A percentile compares a stretch with the other conserved stretches of the same genome.
These are phyloP conservation scores for Gorsachius magnificus DNA, from an alignment of 2,797 vertebrate species.

Conservation along the genomic window DNA sequence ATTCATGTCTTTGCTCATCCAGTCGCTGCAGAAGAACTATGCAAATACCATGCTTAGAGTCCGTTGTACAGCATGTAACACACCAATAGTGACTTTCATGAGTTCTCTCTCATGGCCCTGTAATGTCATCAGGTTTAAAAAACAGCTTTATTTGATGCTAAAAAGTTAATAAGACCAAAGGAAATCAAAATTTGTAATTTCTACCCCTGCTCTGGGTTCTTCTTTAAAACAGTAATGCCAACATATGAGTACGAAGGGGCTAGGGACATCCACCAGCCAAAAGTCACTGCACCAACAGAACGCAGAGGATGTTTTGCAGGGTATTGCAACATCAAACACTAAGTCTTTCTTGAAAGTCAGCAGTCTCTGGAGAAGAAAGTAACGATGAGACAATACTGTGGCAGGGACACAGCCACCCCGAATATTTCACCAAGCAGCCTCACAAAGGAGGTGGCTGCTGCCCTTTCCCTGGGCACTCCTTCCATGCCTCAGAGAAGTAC, in stretches of 20 bases:
- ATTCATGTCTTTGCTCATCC: neutral
- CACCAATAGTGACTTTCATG: neutral
- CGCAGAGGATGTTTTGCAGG: neutral
- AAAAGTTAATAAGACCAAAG: neutral
- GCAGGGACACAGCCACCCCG: rapidly evolving
- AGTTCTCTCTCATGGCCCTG: neutral
- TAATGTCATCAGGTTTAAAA: neutral
- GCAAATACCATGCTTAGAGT: neutral
- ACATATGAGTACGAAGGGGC: rapidly evolving
- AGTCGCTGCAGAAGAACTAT: neutral
- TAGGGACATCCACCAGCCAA: neutral
- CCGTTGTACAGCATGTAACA: neutral
- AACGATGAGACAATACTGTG: neutral
- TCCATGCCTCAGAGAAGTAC: neutral
- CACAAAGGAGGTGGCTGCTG: neutral
- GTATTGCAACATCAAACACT: neutral
- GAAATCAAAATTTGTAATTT: neutral
- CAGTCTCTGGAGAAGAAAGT: neutral
- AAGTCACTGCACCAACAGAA: neutral
- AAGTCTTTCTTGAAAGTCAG: neutral
- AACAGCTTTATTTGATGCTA: neutral
- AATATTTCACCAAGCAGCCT: neutral
- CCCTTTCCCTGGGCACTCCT: neutral
- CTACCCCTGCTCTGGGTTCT: neutral
- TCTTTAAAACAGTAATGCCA: neutral